phyloP scores from a whole-genome alignment of 2,113 vertebrate genomes.

The Neopipo cinnamomea region DNA sequence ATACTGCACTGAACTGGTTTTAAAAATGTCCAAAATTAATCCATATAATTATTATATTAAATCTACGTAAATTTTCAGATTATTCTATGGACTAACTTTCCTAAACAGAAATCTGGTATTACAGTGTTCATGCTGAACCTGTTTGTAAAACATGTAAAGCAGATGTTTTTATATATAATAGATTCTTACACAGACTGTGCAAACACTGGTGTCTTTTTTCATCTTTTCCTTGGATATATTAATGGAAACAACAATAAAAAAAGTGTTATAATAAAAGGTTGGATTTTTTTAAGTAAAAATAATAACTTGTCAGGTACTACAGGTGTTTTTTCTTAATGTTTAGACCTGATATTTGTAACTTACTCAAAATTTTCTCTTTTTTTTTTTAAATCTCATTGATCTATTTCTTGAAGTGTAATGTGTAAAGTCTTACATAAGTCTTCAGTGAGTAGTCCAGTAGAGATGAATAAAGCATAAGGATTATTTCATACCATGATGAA shows the following conservation, averaged over 20 bases:
- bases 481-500: not conserved
- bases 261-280: not conserved
- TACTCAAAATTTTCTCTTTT: not conserved
- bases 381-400: not conserved
- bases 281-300: not conserved
- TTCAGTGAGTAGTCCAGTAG: not conserved
- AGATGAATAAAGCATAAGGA: not conserved
- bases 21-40: not conserved
- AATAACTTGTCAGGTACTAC: not conserved
- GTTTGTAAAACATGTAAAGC: not conserved
- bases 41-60: not conserved
- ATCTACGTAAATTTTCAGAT: not conserved
- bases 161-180: not conserved
- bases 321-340: not conserved
- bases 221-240: not conserved
- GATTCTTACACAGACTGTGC: not conserved
- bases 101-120: not conserved
- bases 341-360: not conserved
- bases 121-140: not conserved
- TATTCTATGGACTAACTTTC: not conserved
- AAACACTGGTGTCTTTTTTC: not conserved
- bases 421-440: not conserved
- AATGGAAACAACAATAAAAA: not conserved
- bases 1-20: not conserved
- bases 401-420: not conserved